Evolutionary conservation across 2,797 vertebrate genomes (phyloP), one percentile per base, ranked within the genome.

Genomic region (Catostomus latipinnis): DNA sequence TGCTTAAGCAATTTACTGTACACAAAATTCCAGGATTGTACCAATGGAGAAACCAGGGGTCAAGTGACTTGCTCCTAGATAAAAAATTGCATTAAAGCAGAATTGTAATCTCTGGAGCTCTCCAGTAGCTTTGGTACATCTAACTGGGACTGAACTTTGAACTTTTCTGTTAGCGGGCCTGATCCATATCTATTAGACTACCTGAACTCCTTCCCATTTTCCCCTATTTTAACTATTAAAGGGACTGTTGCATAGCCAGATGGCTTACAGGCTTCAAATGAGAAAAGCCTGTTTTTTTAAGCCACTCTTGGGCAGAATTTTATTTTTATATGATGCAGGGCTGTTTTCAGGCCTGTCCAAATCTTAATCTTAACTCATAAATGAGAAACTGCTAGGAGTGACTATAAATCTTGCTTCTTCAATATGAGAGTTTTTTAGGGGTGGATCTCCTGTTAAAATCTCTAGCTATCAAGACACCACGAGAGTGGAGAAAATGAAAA

Each of bases 291-390:
- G 12, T 48, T 67, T 67, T 52, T 52, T 22, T 7, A 65, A 65
- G 62, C 49, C 57, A 70, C 49, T 49, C 49, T 54, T 58, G 22
- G 62, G 18, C 53, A 58, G 45, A 67, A 67, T 80, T 67, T 2
- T 18, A 80, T 73, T 73, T 80, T 73, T 72, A 56, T 72, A 70
- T 52, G 61, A 73, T 73, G 52, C 52, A 57, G 53, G 60, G 77
- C 69, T 57, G 78, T 80, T 67, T 80, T 57, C 78, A 16, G 62
- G 56, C 45, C 70, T 6, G 61, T 80, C 69, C 46, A 60, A 80
- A 80, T 80, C 70, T 18, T 73, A 80, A 80, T 80, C 78, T 80
- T 50, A 67, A 66, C 61, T 67, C 61, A 45, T 73, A 80, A 80
- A 80, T 67, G 62, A 67, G 53, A 80, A 72, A 80, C 70, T 8